Percentiles rank a stretch among this genome's conserved stretches.
Conservation (phyloP, 53 echinoderm and acorn worm genomes). For the Echinarachnius parma region DNA sequence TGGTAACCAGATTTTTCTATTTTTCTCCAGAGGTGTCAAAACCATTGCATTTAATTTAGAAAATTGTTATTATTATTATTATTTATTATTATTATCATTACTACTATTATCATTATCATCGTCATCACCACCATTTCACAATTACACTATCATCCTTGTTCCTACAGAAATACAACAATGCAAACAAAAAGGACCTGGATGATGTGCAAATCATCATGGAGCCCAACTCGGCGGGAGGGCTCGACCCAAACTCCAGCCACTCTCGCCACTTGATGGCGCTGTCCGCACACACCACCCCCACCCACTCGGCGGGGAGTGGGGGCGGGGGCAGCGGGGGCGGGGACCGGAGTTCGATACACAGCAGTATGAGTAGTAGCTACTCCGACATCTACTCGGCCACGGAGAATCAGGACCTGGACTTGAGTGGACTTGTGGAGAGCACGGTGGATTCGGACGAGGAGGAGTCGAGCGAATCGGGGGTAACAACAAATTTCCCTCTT, state of each 20-base stretch:
- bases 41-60: too few relatives aligned
- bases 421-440: constrained; percentile 84
- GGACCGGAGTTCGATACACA: constrained; percentile 86
- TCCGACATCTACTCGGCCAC: constrained; percentile 66
- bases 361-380: constrained; percentile 91
- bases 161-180: constrained; percentile 68
- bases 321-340: constrained; percentile 60
- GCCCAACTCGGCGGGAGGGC: too few relatives aligned
- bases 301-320: constrained; percentile 67
- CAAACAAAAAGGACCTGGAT: constrained; percentile 80
- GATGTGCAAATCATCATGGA: constrained; percentile 77
- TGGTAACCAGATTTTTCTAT: too few relatives aligned
- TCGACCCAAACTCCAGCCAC: constrained; percentile 46
- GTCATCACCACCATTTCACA: too few relatives aligned
- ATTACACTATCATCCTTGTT: too few relatives aligned
- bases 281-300: constrained; percentile 62
- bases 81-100: too few relatives aligned
- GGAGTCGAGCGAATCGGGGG: constrained; percentile 93
- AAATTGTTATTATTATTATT: too few relatives aligned
- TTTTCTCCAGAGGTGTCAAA: too few relatives aligned
- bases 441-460: constrained; percentile 97
- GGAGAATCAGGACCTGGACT: constrained; percentile 77
- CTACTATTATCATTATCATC: too few relatives aligned
- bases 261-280: constrained; percentile 43
- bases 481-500: constrained; percentile 59